These are phyloP conservation scores for Parnassius mnemosyne DNA, from an alignment of 2,888 invertebrate species.

Conservation along the genomic window DNA sequence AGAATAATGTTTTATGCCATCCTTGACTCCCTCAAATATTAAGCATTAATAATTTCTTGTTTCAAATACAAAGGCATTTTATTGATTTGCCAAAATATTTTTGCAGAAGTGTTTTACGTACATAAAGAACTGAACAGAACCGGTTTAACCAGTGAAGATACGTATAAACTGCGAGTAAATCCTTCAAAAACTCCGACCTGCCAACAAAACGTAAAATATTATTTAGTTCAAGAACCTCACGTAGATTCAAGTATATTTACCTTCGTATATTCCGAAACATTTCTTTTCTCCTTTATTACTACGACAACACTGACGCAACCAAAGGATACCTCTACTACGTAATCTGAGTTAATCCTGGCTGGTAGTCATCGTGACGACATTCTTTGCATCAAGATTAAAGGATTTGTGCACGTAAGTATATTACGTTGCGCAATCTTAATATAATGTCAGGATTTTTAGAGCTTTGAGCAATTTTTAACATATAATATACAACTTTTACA, in stretches of 20 bases:
- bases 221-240: constrained; percentile 29
- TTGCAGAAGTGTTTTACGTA: too few species aligned
- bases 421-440: constrained; percentile 14
- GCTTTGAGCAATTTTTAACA: too few species aligned
- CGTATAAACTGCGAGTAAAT: too few species aligned
- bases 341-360: constrained; percentile 41
- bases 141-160: too few species aligned
- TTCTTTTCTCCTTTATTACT: constrained; percentile 12
- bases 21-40: too few species aligned
- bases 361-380: constrained; percentile 25
- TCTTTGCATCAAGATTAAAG: constrained; percentile 23
- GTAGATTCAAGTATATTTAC: constrained; percentile 34
- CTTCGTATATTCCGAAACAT: constrained; percentile 10
- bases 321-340: constrained; percentile 17
- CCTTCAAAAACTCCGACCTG: constrained; percentile 4
- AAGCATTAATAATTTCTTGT: too few species aligned
- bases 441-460: constrained; percentile 11
- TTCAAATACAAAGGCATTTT: too few species aligned
- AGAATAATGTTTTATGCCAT: too few species aligned
- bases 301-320: constrained; percentile 31
- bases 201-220: background rate
- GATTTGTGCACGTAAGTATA: constrained; percentile 12
- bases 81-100: too few species aligned
- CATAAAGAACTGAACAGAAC: too few species aligned
- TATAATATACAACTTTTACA: too few species aligned